These are phyloP conservation scores for Indri indri DNA, from an alignment of 2,113 vertebrate genomes.

Conservation along the genomic window DNA sequence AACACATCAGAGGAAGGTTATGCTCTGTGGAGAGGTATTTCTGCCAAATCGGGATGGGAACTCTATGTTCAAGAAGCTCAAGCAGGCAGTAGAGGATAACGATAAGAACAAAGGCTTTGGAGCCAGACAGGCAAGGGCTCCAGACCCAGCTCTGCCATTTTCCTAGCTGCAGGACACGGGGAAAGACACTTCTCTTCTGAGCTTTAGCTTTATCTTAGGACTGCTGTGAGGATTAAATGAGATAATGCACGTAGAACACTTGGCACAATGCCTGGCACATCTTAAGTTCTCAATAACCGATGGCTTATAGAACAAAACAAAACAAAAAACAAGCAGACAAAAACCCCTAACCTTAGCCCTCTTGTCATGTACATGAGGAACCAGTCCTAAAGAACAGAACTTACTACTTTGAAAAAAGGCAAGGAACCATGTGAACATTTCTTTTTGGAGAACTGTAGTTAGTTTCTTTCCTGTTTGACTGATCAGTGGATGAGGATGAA, in stretches of 20 bases:
- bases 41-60: background rate
- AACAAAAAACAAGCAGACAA: background rate
- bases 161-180: background rate
- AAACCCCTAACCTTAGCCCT: background rate
- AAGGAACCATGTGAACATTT: background rate
- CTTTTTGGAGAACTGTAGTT: background rate
- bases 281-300: background rate
- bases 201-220: background rate
- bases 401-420: background rate
- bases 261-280: background rate
- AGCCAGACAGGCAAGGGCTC: background rate
- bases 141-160: background rate
- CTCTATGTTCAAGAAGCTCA: background rate
- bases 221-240: background rate
- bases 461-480: background rate
- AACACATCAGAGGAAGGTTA: background rate
- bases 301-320: background rate
- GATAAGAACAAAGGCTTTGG: background rate
- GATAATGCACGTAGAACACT: background rate
- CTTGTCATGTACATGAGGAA: background rate
- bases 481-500: background rate
- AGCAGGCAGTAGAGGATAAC: background rate
- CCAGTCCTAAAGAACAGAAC: background rate
- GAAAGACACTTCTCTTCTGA: background rate
- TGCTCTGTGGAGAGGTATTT: background rate